Evolutionary conservation across 2,797 vertebrate species (phyloP), one percentile per base, ranked within the genome.

Genomic region (Delichon dasypus): DNA sequence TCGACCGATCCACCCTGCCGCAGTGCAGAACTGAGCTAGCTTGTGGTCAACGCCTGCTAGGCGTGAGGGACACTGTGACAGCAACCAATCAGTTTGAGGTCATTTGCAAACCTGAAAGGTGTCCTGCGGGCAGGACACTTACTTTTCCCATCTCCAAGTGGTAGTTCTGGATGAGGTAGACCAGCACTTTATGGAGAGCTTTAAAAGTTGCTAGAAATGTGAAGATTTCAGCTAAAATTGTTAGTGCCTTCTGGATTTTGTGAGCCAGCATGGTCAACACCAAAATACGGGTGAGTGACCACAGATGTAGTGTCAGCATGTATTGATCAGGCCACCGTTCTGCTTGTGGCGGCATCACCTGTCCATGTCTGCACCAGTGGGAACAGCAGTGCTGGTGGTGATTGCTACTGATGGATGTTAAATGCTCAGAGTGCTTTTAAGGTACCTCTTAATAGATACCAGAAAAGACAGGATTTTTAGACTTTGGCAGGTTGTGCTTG

Each of bases 201-300:
- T 54, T 71, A 67, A 72, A 44, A n/a, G 1, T 22, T 62, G 9
- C 8, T 74, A 48, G 65, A 83, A 89, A 51, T 12, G 44, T 0
- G 22, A 68, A 87, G 14, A 14, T 66, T 66, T 73, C n/a, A 34
- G n/a, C 8, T 73, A 29, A 58, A 92, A 83, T 9, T 16, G 15
- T 10, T 36, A 6, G 8, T 1, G 0, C 51, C n/a, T 67, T 26
- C 17, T 51, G 64, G 10, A 11, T 58, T 79, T 91, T 85, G 42
- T 66, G 44, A 76, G 26, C 21, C 47, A 73, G 9, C 11, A 23
- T 3, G 51, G n/a, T 6, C 51, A 65, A 13, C 20, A 54, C 17
- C 1, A 38, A 72, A 29, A 3, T 20, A 17, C 13, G 20, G 22
- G 6, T 1, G 0, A 71, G 58, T 14, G 50, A 78, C 36, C 42